These are phyloP conservation scores for Papilio elwesi DNA, from an alignment of 2,888 invertebrate species.

Conservation along the genomic window DNA sequence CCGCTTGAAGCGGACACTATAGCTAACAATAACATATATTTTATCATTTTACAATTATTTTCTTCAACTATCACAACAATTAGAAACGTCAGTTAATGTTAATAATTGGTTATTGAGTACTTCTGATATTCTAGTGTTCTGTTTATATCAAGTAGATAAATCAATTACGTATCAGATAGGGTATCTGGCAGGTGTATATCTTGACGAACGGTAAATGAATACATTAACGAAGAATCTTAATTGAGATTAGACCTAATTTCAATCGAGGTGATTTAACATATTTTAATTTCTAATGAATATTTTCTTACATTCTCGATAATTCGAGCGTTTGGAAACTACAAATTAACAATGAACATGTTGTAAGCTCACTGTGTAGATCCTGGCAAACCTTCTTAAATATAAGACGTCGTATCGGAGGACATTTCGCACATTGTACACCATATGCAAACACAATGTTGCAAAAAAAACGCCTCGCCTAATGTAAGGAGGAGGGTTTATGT, in stretches of 20 bases:
- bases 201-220: conserved; percentile 25
- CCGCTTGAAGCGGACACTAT: conserved; percentile 45
- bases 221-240: conserved; percentile 15
- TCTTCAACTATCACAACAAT: conserved; percentile 8
- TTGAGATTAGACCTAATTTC: neutral
- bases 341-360: too few species aligned
- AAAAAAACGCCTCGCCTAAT: too few species aligned
- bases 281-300: too few species aligned
- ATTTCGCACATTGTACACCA: too few species aligned
- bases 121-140: conserved; percentile 5
- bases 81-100: conserved; percentile 20
- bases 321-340: too few species aligned
- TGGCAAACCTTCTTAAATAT: too few species aligned
- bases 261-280: neutral
- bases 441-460: too few species aligned
- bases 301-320: too few species aligned
- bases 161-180: conserved; percentile 34
- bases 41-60: conserved; percentile 27
- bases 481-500: too few species aligned
- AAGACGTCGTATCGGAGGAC: too few species aligned
- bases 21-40: conserved; percentile 31
- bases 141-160: conserved; percentile 39
- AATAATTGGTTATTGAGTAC: conserved; percentile 27
- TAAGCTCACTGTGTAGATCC: too few species aligned
- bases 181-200: conserved; percentile 15